Percentiles rank a stretch among this genome's conserved stretches.
Conservation (phyloP, 1,140 invertebrate genomes). For the Aphelenchoides fujianensis region DNA sequence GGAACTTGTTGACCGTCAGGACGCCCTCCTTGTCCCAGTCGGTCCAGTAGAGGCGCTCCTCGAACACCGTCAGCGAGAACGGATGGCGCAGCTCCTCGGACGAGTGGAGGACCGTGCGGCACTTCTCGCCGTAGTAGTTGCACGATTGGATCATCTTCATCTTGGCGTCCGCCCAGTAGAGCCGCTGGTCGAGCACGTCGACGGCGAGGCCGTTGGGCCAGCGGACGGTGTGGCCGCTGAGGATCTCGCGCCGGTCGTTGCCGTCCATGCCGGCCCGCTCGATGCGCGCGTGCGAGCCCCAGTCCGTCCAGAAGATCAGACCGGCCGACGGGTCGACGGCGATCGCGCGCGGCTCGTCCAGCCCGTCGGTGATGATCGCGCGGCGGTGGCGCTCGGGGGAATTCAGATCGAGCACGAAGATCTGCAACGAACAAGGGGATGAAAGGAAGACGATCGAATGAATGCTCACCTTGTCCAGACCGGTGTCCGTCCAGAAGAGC, state of each 20-base stretch:
- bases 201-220: slow-evolving; percentile 67
- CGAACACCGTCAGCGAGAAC: slow-evolving; percentile 66
- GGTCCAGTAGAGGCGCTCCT: slow-evolving; percentile 89
- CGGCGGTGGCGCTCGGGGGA: slow-evolving; percentile 66
- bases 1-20: slow-evolving; percentile 86
- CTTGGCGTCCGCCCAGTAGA: slow-evolving; percentile 96
- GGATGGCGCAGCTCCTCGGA: slow-evolving; percentile 65
- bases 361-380: slow-evolving; percentile 75
- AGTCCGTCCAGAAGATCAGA: slow-evolving; percentile 66
- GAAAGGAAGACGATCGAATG: no score
- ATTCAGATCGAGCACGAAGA: slow-evolving; percentile 56
- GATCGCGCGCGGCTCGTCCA: slow-evolving; percentile 86
- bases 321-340: slow-evolving; percentile 77
- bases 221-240: slow-evolving; percentile 53
- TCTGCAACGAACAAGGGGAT: slow-evolving; percentile 40
- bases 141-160: slow-evolving; percentile 39
- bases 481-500: slow-evolving; percentile 92
- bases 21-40: slow-evolving; percentile 92
- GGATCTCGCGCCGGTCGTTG: slow-evolving; percentile 47
- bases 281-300: slow-evolving; percentile 63
- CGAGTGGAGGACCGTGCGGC: slow-evolving; percentile 62
- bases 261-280: slow-evolving; percentile 66
- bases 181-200: slow-evolving; percentile 67
- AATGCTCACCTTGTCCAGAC: slow-evolving; percentile 78
- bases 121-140: slow-evolving; percentile 46